These are phyloP conservation scores for Triplophysa dalaica DNA, from an alignment of 2,113 vertebrate species.

Conservation along the genomic window DNA sequence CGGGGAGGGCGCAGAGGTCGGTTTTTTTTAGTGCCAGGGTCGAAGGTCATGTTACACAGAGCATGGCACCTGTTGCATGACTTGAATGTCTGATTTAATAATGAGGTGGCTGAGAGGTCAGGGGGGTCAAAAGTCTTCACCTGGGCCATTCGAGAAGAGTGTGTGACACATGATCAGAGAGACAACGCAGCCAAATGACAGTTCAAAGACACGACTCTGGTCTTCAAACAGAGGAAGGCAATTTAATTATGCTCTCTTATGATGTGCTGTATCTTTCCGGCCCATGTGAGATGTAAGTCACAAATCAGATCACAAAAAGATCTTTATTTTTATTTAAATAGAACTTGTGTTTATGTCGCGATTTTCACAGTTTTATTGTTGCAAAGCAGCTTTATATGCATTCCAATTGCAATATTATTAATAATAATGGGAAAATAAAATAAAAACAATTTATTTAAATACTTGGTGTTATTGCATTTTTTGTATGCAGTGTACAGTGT, in stretches of 20 bases:
- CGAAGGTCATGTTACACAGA: slow-evolving; percentile 55
- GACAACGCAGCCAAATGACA: slow-evolving; percentile 39
- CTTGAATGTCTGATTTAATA: slow-evolving; percentile 51
- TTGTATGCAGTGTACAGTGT: too few relatives aligned
- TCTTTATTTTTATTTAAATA: too few relatives aligned
- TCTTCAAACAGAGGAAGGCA: slow-evolving; percentile 15
- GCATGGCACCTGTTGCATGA: slow-evolving; percentile 60
- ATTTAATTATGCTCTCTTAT: neutral
- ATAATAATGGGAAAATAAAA: too few relatives aligned
- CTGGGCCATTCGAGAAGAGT: slow-evolving; percentile 49
- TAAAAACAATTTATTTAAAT: too few relatives aligned
- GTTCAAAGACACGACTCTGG: slow-evolving; percentile 48
- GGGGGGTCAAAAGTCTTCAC: slow-evolving; percentile 43
- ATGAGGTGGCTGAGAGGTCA: slow-evolving; percentile 57
- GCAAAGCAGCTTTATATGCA: too few relatives aligned
- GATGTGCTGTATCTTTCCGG: neutral
- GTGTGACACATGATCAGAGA: slow-evolving; percentile 47
- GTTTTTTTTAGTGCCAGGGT: slow-evolving; percentile 56
- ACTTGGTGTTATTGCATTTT: too few relatives aligned
- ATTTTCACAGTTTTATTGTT: too few relatives aligned
- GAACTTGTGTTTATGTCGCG: too few relatives aligned
- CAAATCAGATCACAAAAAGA: neutral
- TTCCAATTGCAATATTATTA: too few relatives aligned
- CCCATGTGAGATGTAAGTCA: neutral
- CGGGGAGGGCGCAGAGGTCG: neutral